Evolutionary conservation across 2,888 invertebrate species (phyloP), one percentile per base, ranked within the genome.

Genomic region (Hemaris fuciformis): DNA sequence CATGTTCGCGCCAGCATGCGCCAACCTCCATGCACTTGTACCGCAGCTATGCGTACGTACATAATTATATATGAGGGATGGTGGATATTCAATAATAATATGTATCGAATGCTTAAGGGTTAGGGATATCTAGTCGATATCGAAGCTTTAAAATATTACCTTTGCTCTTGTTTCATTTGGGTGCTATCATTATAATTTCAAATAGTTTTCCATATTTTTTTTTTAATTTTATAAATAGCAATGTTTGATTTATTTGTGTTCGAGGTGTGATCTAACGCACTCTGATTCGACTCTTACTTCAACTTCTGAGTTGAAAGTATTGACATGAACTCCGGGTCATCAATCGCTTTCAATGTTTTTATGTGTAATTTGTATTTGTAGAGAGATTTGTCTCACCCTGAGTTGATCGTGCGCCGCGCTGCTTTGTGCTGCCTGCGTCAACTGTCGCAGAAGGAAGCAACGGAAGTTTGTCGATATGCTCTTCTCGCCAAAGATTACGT

Each of bases 351-450:
- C 8, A 34, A n/a, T 63, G 31, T 56, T 18, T 56, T 8, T 10
- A 41, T 8, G 27, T 41, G 25, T 7, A 20, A n/a, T 27, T 41
- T 42, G 46, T 62, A 63, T 69, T 75, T 87, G 0, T 80, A 97
- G 97, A 94, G 96, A 69, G 98, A 97, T 27, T 90, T 99, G 62
- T 96, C 96, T 0, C 98, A 97, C 79, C 95, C 97, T 46, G 99
- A 99, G 92, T 90, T 99, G 60, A 94, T 98, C 57, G 93, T 99
- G 13, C 95, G 99, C 23, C 96, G 98, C 84, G 98, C 99, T 5
- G 97, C 99, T 0, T 96, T 99, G 53, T 97, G 98, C 5, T 99
- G 99, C 82, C 91, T 99, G 48, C 95, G 99, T 0, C 99, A 99
- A 85, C 86, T 99, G 71, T 97, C 98, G 6, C 99, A 99, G 84